These are phyloP conservation scores for Phalacrocorax brasilianus DNA, from an alignment of 2,113 vertebrate species.

Conservation along the genomic window DNA sequence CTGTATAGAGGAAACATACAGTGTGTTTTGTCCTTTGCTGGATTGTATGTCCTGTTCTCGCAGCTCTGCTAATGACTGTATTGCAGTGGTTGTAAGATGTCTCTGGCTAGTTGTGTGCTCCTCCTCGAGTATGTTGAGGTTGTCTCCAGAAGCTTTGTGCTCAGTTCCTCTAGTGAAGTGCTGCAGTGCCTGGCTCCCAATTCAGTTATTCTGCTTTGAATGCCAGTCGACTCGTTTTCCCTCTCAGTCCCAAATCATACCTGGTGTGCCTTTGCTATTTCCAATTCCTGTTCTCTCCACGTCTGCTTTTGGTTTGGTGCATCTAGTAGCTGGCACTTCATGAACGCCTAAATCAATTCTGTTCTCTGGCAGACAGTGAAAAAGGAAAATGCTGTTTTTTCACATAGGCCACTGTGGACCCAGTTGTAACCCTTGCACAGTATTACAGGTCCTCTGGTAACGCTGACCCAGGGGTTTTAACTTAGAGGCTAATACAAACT, in stretches of 20 bases:
- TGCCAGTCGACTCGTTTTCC: not conserved
- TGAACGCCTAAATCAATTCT: not conserved
- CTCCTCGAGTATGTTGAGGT: not conserved
- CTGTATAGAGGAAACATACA: not conserved
- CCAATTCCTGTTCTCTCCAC: not conserved
- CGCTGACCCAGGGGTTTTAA: not conserved
- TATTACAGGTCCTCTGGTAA: not conserved
- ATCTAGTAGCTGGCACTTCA: not conserved
- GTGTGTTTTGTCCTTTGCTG: not conserved
- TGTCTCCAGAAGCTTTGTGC: not conserved
- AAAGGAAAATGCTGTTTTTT: not conserved
- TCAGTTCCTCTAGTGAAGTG: not conserved
- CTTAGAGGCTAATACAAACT: not conserved
- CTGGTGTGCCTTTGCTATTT: not conserved
- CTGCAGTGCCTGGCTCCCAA: not conserved
- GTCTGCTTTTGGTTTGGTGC: not conserved
- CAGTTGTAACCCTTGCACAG: rapidly evolving
- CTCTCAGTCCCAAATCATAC: not conserved
- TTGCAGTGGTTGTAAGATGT: not conserved
- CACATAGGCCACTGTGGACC: not conserved
- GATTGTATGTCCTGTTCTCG: not conserved
- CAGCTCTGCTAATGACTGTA: not conserved
- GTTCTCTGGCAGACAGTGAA: not conserved
- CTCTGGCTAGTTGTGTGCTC: not conserved
- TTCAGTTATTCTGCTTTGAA: not conserved